These are phyloP conservation scores for Dipodomys ordii DNA, from an alignment of 2,113 vertebrate species.

Conservation along the genomic window DNA sequence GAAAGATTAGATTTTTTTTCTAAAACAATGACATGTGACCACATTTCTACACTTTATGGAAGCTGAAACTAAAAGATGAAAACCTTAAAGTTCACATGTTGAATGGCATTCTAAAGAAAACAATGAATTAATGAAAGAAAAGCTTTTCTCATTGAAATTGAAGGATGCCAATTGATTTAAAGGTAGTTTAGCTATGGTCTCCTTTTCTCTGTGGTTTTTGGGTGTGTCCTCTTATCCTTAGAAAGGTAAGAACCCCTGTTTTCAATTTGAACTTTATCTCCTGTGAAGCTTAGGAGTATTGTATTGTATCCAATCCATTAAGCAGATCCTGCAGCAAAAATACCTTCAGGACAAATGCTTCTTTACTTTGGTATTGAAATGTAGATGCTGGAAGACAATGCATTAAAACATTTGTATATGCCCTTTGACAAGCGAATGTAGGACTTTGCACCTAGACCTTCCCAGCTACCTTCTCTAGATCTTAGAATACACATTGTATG, in stretches of 20 bases:
- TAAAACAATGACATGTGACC: neutral
- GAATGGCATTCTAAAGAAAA: slow-evolving; percentile 5
- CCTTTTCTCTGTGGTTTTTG: neutral
- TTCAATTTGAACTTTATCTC: slow-evolving; percentile 17
- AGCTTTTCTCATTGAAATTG: slow-evolving; percentile 33
- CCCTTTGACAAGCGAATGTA: neutral
- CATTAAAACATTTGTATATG: neutral
- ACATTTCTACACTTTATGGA: slow-evolving; percentile 9
- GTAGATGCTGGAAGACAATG: neutral
- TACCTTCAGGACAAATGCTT: neutral
- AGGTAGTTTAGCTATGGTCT: neutral
- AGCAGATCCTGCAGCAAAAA: neutral
- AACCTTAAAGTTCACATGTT: neutral
- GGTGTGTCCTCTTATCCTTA: too few relatives aligned
- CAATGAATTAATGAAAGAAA: neutral
- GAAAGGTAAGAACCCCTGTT: neutral
- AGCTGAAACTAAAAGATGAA: slow-evolving; percentile 44
- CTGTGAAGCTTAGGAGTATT: neutral
- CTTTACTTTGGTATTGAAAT: neutral
- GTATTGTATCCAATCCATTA: neutral
- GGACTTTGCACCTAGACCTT: neutral
- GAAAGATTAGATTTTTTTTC: slow-evolving; percentile 22
- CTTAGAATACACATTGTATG: neutral
- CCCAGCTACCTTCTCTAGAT: neutral
- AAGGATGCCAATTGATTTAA: slow-evolving; percentile 24